Evolutionary conservation across 1,140 invertebrate genomes (phyloP), one percentile per base, ranked within the genome.

Genomic region (Choristoneura fumiferana): DNA sequence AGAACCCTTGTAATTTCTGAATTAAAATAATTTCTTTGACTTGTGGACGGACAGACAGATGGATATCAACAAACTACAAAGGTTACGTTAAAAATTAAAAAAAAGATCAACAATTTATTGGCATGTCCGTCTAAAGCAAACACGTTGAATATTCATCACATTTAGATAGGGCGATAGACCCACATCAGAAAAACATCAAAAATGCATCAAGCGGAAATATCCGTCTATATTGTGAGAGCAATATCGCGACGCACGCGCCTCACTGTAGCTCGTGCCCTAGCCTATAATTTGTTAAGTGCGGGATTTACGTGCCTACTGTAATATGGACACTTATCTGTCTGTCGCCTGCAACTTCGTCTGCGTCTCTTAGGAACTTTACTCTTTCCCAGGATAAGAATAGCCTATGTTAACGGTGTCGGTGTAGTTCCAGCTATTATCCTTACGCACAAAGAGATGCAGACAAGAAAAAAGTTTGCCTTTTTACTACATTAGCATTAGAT

Each of bases 111-210:
- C 12, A 0, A 12, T 54, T 60, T 74, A 40, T 58, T 60, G 68
- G 72, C 76, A 68, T 77, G 78, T 88, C 85, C 71, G 58, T 65
- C 58, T 67, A 72, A 81, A 76, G 64, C 79, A 58, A 80, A 80
- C 85, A 71, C 68, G 71, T 78, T 86, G 84, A 85, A 88, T 88
- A 84, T 88, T 88, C 82, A 85, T 86, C 82, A 84, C 83, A 84
- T 89, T 87, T 87, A 89, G 86, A 89, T 89, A 84, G 73, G 55
- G 73, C 81, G 86, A 89, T 89, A 89, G 86, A 89, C 86, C 86
- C 84, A 86, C 84, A 89, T 89, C 86, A 89, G 86, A 89, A 89
- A 89, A 87, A 89, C 86, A 89, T 89, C 86, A 89, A 89, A 89
- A 89, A 89, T 89, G 86, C 86, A 89, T 89, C 86, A 89, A 82